These are phyloP conservation scores for Apteryx mantelli DNA, from an alignment of 2,113 vertebrate genomes.

Conservation along the genomic window DNA sequence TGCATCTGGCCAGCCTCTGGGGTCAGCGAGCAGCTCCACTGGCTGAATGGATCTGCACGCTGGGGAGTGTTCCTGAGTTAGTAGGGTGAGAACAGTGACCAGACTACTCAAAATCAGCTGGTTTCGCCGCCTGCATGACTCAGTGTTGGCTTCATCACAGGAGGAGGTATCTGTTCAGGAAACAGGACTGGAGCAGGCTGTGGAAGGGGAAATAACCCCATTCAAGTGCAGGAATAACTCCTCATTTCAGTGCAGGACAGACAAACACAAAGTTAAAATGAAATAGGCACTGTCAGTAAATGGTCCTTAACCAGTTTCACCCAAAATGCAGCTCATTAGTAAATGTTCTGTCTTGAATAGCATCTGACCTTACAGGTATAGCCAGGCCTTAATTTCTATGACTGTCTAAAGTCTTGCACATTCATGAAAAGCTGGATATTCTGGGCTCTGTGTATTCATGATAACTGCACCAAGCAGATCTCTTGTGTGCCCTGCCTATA, in stretches of 20 bases:
- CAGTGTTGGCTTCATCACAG: background rate
- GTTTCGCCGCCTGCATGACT: too few relatives aligned
- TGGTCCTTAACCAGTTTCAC: background rate
- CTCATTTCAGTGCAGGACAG: too few relatives aligned
- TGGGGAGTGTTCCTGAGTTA: too few relatives aligned
- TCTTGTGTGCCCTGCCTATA: background rate
- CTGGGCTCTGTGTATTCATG: background rate
- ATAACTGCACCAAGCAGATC: background rate
- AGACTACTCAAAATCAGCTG: too few relatives aligned
- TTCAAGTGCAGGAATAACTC: too few relatives aligned
- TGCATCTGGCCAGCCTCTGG: too few relatives aligned
- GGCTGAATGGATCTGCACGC: too few relatives aligned
- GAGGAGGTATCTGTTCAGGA: background rate
- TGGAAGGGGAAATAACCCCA: background rate
- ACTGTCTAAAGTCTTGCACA: background rate
- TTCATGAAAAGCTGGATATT: background rate
- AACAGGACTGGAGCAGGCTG: background rate
- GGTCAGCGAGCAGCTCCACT: too few relatives aligned
- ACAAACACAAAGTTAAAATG: too few relatives aligned
- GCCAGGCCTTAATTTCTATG: background rate
- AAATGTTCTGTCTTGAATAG: background rate
- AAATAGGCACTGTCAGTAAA: background rate
- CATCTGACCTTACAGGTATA: background rate
- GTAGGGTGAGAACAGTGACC: too few relatives aligned
- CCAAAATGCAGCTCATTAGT: too few relatives aligned